Evolutionary conservation across 2,888 invertebrate genomes (phyloP).

Genomic region (Amiota communis): DNA sequence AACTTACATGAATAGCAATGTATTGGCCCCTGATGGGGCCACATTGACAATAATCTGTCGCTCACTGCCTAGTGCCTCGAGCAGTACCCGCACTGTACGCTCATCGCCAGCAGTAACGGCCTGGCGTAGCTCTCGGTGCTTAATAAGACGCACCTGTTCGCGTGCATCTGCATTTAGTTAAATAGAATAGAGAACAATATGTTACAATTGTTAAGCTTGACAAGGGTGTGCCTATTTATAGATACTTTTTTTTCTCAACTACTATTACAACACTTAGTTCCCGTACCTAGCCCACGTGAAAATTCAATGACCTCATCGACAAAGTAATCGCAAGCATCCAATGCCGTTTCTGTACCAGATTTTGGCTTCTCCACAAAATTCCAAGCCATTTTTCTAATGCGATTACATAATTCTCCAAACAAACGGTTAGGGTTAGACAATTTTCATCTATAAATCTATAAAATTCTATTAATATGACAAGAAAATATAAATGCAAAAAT

Average conservation of each 20-base stretch:
- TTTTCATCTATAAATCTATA: neutral
- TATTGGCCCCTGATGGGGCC: conserved; percentile 90
- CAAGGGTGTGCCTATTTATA: conserved; percentile 33
- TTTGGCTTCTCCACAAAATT: conserved; percentile 71
- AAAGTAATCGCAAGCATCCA: conserved; percentile 82
- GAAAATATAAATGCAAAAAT: neutral
- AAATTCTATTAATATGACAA: neutral
- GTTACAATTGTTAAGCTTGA: neutral
- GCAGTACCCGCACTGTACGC: conserved; percentile 78
- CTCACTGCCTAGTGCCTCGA: conserved; percentile 79
- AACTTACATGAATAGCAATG: conserved; percentile 87
- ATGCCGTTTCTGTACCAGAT: conserved; percentile 77
- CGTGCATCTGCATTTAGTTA: conserved; percentile 69
- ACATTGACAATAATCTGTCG: conserved; percentile 87
- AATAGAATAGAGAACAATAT: neutral
- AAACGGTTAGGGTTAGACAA: neutral
- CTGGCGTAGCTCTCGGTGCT: conserved; percentile 84
- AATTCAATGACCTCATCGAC: conserved; percentile 79
- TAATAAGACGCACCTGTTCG: conserved; percentile 82
- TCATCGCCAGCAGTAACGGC: conserved; percentile 85
- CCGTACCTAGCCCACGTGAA: conserved; percentile 73
- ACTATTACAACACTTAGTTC: no score
- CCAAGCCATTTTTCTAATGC: conserved; percentile 67
- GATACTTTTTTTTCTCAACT: neutral
- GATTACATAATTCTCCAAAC: conserved; percentile 46